Evolutionary conservation across 2,888 invertebrate species (phyloP), one percentile per base, ranked within the genome.

Genomic region (Tillus elongatus): DNA sequence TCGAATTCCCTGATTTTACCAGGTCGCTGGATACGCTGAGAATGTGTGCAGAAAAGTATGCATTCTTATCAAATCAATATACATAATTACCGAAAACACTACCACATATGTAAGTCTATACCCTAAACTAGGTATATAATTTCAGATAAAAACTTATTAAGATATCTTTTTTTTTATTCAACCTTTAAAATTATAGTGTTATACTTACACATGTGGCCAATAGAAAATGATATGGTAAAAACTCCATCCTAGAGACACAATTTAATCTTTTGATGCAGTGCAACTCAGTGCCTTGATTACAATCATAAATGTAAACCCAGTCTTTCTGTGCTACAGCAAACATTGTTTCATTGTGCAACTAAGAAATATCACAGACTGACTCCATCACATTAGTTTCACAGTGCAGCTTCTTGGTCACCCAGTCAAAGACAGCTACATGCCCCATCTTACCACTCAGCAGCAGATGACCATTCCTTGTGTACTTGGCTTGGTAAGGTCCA

Each of bases 351-450:
- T 88, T 73, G 64, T 99, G 98, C 12, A 91, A 66, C 85, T 89
- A 95, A 49, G 79, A 77, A 9, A 97, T 76, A 68, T 96, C 97
- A 56, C 85, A 80, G 11, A 96, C 77, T 38, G 86, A 82, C 67
- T 99, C 97, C 89, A 91, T 92, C 2, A 93, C 95, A 70, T 96
- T 96, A 15, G 93, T 82, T 71, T 99, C 98, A 70, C 89, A 95
- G 52, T 86, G 77, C 13, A 98, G 68, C 49, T 79, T 82, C 66
- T 99, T 99, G 1, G 95, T 92, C 8, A 95, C 74, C 98, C 97
- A 98, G 62, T 99, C 97, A 57, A 99, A 82, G 2, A 92, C 89
- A 15, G 97, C 93, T 4, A 98, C 72, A 64, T 98, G 98, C 0
- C 98, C 98, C 53, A 73, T 79, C 40, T 74, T 76, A 1, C 98